Evolutionary conservation across 2,888 invertebrate genomes (phyloP).

Genomic region (Standfussiana lucernea): DNA sequence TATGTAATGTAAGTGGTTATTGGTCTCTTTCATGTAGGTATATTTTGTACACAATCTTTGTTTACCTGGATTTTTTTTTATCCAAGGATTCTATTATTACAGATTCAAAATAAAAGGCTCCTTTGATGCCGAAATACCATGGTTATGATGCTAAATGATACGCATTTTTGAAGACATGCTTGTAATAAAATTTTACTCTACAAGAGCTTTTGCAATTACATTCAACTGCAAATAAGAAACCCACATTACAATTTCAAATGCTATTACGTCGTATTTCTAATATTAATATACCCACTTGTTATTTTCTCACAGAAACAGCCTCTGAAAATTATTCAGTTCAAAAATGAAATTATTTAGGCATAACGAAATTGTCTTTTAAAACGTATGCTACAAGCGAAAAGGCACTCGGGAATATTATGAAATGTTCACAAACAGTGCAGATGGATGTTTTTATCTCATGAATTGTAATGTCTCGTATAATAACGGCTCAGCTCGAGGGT

Average conservation of each 20-base stretch:
- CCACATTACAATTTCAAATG: constrained; percentile 13
- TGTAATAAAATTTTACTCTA: neutral
- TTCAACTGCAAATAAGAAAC: constrained; percentile 4
- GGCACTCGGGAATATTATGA: constrained; percentile 55
- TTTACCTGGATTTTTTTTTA: neutral
- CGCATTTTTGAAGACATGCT: neutral
- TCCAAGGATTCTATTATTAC: neutral
- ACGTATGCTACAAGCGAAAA: constrained; percentile 24
- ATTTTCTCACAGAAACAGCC: neutral
- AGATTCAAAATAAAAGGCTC: neutral
- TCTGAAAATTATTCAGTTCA: constrained; percentile 4
- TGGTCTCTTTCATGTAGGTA: neutral
- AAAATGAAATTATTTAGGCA: constrained; percentile 30
- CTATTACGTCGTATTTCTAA: neutral
- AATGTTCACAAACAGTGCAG: constrained; percentile 53
- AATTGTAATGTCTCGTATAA: constrained; percentile 75
- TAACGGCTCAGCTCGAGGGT: constrained; percentile 55
- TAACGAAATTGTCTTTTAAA: constrained; percentile 25
- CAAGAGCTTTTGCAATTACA: neutral
- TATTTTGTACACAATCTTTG: neutral
- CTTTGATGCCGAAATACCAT: neutral
- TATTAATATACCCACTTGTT: neutral
- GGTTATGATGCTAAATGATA: neutral
- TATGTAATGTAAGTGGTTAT: neutral
- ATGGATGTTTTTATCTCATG: constrained; percentile 72